These are phyloP conservation scores for Ganaspis brasiliensis DNA, from an alignment of 2,888 invertebrate species.

Conservation along the genomic window DNA sequence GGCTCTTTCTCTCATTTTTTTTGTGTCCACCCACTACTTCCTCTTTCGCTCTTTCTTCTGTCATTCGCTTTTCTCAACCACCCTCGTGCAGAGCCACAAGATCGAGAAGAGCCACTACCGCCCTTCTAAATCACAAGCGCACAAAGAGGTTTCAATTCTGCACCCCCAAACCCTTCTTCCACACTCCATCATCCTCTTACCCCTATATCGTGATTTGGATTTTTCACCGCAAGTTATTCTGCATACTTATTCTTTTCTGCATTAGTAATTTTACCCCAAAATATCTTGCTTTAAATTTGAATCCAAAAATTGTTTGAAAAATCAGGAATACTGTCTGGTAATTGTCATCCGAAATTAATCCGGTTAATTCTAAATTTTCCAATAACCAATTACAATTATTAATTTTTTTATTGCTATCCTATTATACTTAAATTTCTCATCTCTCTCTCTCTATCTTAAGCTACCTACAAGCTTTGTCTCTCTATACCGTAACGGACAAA, in stretches of 20 bases:
- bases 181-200: constrained; percentile 19
- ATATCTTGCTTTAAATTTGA: too few relatives aligned
- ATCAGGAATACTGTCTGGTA: too few relatives aligned
- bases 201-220: constrained; percentile 33
- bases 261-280: too few relatives aligned
- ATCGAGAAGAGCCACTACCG: constrained; percentile 58
- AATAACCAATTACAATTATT: too few relatives aligned
- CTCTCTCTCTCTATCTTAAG: too few relatives aligned
- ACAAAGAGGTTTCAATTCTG: constrained; percentile 63
- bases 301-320: too few relatives aligned
- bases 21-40: constrained; percentile 12
- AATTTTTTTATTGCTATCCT: too few relatives aligned
- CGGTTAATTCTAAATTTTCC: too few relatives aligned
- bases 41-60: constrained; percentile 47
- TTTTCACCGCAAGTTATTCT: constrained; percentile 24
- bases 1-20: constrained; percentile 40
- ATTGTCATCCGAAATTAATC: too few relatives aligned
- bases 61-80: constrained; percentile 44
- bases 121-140: constrained; percentile 58
- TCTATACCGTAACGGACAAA: too few relatives aligned
- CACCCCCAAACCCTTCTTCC: constrained; percentile 27
- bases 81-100: constrained; percentile 48
- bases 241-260: neutral
- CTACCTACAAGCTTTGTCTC: too few relatives aligned
- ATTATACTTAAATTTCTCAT: too few relatives aligned